Base-by-base conservation (phyloP, 2,113 vertebrate genomes). In the Puntigrus tetrazona region DNA sequence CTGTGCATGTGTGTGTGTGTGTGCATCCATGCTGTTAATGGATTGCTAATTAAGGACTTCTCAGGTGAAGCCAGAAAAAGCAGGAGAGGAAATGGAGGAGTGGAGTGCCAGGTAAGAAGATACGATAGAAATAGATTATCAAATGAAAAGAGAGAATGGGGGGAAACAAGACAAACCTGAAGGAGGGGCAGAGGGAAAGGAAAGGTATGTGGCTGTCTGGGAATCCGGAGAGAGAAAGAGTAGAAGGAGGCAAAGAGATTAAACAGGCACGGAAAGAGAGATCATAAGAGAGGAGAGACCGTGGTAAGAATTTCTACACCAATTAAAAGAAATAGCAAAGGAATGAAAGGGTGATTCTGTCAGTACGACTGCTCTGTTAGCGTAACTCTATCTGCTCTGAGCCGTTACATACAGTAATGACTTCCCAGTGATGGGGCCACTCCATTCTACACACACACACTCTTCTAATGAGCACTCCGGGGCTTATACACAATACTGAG, bases 261-360 rank as follows among this genome's bases (percentile, higher is more conserved):
- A 52, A 65, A 55, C 7, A 86, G 84, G 81, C 78, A 86, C 59
- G 82, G 80, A 57, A 83, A 72, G 81, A 20, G 70, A 87, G 79
- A 86, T 70, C 82, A 82, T 70, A 84, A 84, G 81, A 86, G 88
- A 78, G 67, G 27, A 88, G 38, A 78, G 34, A 82, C 82, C 88
- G 87, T 88, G 88, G 90, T 87, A 55, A 87, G 87, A 86, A 79
- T 50, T 69, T 76, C 13, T 22, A 69, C 74, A 65, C 73, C 20
- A 80, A 73, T 52, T 57, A 43, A 79, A 57, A 31, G 31, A 72
- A 59, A 85, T 13, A 72, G 84, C 52, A 72, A 73, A 38, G 65
- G 50, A 85, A 59, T 52, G 47, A 73, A 70, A 80, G 67, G 18
- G 10, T 4, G 43, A 50, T 67, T 67, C 41, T 45, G 84, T 80